Evolutionary conservation across 2,113 vertebrate species (phyloP).

Genomic region (Dasyurus viverrinus): DNA sequence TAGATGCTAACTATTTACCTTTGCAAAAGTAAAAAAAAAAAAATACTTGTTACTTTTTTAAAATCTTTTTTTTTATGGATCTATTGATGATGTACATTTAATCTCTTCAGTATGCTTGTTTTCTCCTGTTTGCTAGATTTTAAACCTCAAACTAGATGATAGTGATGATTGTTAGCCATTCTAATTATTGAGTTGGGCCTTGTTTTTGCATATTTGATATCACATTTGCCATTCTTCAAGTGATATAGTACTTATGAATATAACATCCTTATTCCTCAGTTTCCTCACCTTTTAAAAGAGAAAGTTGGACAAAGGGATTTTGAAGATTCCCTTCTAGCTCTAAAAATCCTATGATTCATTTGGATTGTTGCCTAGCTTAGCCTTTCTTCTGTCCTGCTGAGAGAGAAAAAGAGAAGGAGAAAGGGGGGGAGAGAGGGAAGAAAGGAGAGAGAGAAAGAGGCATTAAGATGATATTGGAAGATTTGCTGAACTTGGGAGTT

Average conservation of each 20-base stretch:
- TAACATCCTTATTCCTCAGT: not conserved
- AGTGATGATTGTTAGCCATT: not conserved
- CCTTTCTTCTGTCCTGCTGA: not conserved
- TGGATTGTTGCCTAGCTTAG: not conserved
- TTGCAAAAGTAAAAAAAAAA: not conserved
- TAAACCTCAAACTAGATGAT: not conserved
- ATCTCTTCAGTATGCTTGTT: not conserved
- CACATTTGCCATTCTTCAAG: not conserved
- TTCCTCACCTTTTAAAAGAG: no score
- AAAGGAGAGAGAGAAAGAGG: not conserved
- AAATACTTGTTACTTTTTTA: slow-evolving; percentile 34
- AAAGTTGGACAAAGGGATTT: not conserved
- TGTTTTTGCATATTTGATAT: not conserved
- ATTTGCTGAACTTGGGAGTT: not conserved
- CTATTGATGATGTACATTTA: not conserved
- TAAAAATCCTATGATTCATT: not conserved
- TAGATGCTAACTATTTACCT: not conserved
- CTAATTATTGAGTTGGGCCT: not conserved
- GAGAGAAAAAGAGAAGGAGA: not conserved
- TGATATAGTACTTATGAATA: not conserved
- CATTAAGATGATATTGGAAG: not conserved
- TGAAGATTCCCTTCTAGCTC: not conserved
- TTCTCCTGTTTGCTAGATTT: not conserved
- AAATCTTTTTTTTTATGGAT: not conserved
- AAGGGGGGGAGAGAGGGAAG: not conserved